phyloP scores from a whole-genome alignment of 2,113 vertebrate genomes.

The Callithrix jacchus region DNA sequence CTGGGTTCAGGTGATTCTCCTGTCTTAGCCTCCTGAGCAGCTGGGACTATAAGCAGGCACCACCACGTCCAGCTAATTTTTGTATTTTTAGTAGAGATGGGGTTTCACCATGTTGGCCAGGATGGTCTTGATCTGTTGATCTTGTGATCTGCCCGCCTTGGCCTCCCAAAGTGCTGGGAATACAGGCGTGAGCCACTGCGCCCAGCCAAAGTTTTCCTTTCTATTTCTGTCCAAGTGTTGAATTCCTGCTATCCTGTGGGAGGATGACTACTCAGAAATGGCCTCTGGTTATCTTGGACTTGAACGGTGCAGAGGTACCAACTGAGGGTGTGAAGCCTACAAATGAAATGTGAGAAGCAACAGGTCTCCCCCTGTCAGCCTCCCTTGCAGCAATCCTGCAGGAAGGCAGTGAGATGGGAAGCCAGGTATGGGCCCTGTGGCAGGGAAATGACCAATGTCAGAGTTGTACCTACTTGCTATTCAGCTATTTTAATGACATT shows the following conservation, averaged over 20 bases:
- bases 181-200: no score
- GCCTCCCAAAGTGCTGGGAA: no score
- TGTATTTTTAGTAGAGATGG: no score
- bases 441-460: not conserved
- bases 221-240: not conserved
- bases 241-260: not conserved
- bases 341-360: not conserved
- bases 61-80: no score
- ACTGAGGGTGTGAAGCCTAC: not conserved
- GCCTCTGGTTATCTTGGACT: not conserved
- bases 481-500: slow-evolving; percentile 3
- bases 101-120: no score
- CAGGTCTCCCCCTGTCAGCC: rapidly evolving
- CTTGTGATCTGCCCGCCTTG: no score
- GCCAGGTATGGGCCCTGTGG: not conserved
- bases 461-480: not conserved
- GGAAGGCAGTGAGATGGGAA: not conserved
- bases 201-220: not conserved
- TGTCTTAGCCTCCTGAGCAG: no score
- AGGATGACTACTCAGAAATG: not conserved
- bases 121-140: no score
- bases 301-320: not conserved
- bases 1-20: no score
- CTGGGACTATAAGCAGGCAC: no score
- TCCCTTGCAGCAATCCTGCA: not conserved